Evolutionary conservation across 2,888 invertebrate species (phyloP).

Genomic region (Xanthorhoe designata): DNA sequence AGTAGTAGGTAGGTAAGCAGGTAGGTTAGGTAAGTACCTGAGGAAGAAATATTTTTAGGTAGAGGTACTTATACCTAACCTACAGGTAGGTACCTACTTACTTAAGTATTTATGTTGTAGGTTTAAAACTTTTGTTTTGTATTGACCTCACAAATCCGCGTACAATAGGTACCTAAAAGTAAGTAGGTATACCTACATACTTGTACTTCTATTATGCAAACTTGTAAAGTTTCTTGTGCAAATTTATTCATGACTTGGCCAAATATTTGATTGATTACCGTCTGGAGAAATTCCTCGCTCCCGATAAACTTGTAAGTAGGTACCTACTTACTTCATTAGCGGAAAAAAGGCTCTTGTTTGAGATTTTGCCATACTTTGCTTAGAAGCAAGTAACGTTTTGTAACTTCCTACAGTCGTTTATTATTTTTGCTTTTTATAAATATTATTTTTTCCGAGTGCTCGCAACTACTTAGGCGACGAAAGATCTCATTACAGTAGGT

Average conservation of each 20-base stretch:
- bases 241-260: conserved; percentile 81
- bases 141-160: conserved; percentile 5
- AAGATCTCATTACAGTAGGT: too few relatives aligned
- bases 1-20: too few relatives aligned
- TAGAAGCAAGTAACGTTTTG: not conserved
- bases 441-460: too few relatives aligned
- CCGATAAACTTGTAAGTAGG: conserved; percentile 78
- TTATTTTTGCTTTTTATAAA: too few relatives aligned
- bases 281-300: conserved; percentile 71
- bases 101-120: too few relatives aligned
- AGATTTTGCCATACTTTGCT: conserved; percentile 43
- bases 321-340: conserved; percentile 80
- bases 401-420: not conserved
- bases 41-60: too few relatives aligned
- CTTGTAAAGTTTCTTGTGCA: conserved; percentile 52
- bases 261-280: conserved; percentile 83
- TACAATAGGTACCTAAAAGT: conserved; percentile 9
- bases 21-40: too few relatives aligned
- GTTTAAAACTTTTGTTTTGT: too few relatives aligned
- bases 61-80: too few relatives aligned
- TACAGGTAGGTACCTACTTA: too few relatives aligned
- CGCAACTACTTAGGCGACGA: too few relatives aligned
- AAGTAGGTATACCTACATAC: not conserved
- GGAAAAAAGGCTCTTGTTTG: conserved; percentile 73
- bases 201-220: conserved; percentile 36